Evolutionary conservation across 2,797 vertebrate species (phyloP).

Genomic region (Argya squamiceps): DNA sequence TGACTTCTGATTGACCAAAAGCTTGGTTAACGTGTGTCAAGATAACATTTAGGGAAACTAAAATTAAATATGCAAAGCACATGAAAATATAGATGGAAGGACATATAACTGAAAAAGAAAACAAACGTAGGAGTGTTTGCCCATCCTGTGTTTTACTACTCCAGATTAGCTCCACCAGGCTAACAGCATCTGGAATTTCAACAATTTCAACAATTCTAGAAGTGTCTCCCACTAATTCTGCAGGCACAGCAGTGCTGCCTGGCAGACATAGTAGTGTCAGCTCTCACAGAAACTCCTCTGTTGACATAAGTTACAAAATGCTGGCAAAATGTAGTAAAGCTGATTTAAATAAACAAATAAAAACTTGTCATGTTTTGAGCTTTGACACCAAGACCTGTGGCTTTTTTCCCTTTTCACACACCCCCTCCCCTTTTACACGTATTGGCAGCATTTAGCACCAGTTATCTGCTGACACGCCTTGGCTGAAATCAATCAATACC

Average conservation of each 20-base stretch:
- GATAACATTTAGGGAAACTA: background rate
- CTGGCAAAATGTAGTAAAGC: background rate
- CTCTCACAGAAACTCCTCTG: background rate
- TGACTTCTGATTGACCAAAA: background rate
- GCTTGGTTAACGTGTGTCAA: background rate
- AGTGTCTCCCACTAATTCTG: background rate
- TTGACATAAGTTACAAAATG: background rate
- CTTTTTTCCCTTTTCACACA: background rate
- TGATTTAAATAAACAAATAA: background rate
- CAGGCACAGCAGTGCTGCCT: background rate
- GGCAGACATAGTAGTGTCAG: background rate
- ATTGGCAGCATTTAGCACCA: background rate
- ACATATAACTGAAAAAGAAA: background rate
- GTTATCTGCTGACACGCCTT: background rate
- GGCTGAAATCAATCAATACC: background rate
- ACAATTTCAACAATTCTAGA: background rate
- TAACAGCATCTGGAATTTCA: background rate
- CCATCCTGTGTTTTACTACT: background rate
- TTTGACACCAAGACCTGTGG: background rate
- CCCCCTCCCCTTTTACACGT: background rate
- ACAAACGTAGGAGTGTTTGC: background rate
- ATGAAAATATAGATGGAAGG: background rate
- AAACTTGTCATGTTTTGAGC: background rate
- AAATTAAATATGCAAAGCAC: background rate
- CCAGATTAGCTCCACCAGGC: background rate